phyloP scores from a whole-genome alignment of 35 echinoderm and acorn worm species.

The Ophioderma brevispina region DNA sequence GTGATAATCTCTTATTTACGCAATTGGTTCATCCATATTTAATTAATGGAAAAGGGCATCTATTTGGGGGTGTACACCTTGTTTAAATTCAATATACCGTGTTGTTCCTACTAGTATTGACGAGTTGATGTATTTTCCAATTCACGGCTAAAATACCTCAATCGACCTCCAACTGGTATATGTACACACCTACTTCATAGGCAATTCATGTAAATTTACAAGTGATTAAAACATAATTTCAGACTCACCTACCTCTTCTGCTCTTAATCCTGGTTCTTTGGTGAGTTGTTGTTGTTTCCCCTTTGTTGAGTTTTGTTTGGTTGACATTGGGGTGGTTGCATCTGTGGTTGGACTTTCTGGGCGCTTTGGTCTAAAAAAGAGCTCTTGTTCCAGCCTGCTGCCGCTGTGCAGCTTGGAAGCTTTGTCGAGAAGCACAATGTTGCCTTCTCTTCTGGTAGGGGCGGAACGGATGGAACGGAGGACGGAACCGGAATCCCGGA shows the following conservation, averaged over 20 bases:
- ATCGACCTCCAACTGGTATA: conserved; percentile 29
- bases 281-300: too few relatives aligned
- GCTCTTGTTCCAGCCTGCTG: background rate
- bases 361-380: background rate
- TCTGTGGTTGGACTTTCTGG: background rate
- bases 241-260: too few relatives aligned
- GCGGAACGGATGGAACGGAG: too few relatives aligned
- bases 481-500: too few relatives aligned
- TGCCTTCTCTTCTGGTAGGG: background rate
- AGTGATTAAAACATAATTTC: too few relatives aligned
- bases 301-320: too few relatives aligned
- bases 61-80: conserved; percentile 11
- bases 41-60: conserved; percentile 50
- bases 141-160: conserved; percentile 33
- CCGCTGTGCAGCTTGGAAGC: background rate
- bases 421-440: background rate
- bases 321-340: too few relatives aligned
- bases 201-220: too few relatives aligned
- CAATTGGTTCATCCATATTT: background rate
- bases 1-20: conserved; percentile 47
- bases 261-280: too few relatives aligned
- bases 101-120: conserved; percentile 49
- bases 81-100: conserved; percentile 68
- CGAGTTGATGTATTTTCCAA: conserved; percentile 61
- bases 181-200: too few relatives aligned